Percentiles rank a stretch among this genome's conserved stretches.
These are phyloP conservation scores for Balaeniceps rex DNA, from an alignment of 2,113 vertebrate genomes.

Conservation along the genomic window DNA sequence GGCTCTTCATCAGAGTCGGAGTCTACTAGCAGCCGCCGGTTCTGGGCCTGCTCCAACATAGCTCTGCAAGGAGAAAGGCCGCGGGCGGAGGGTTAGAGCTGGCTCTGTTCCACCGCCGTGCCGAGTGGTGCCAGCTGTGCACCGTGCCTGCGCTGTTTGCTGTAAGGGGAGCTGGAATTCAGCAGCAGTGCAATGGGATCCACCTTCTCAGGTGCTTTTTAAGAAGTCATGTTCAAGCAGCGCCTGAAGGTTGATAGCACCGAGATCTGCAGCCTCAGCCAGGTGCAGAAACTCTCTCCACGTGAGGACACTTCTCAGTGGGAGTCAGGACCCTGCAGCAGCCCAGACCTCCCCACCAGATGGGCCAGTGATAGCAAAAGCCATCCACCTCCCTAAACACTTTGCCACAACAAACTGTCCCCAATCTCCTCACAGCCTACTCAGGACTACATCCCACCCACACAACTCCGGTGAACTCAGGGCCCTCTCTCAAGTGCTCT, in stretches of 20 bases:
- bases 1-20: conserved; percentile 80
- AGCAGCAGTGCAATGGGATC: not conserved
- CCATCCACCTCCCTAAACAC: not conserved
- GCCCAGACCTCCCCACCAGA: not conserved
- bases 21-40: conserved; percentile 79
- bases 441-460: not conserved
- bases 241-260: rapidly evolving
- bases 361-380: no score
- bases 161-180: not conserved
- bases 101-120: rapidly evolving
- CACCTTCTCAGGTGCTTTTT: not conserved
- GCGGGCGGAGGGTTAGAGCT: rapidly evolving
- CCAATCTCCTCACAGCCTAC: not conserved
- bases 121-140: rapidly evolving
- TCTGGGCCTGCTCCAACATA: conserved; percentile 82
- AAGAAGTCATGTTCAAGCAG: not conserved
- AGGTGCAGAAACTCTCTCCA: not conserved
- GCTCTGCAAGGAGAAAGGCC: conserved; percentile 62
- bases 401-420: rapidly evolving
- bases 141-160: rapidly evolving
- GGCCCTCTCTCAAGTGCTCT: not conserved
- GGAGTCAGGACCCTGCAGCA: not conserved
- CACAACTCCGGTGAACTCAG: not conserved
- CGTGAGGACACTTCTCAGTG: rapidly evolving
- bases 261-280: not conserved